A percentile compares a stretch with the other conserved stretches of the same genome.
These are phyloP conservation scores for Lepidotrigona ventralis DNA, from an alignment of 1,140 invertebrate species.

Conservation along the genomic window DNA sequence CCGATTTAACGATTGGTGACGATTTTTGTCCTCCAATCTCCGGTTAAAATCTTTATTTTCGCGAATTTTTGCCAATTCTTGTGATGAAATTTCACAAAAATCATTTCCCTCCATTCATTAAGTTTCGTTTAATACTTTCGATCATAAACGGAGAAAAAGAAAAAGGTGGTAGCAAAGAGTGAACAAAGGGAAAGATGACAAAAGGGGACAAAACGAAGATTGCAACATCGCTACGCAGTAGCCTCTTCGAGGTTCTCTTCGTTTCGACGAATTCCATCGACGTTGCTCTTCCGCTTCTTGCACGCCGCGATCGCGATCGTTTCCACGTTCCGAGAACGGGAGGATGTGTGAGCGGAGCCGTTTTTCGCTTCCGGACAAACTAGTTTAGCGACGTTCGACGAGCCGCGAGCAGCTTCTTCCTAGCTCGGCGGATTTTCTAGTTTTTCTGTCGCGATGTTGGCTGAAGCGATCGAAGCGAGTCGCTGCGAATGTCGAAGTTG, in stretches of 20 bases:
- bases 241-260: not conserved
- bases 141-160: no score
- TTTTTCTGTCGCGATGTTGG: not conserved
- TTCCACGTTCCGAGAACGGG: slow-evolving; percentile 23
- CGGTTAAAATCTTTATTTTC: no score
- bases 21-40: no score
- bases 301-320: not conserved
- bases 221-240: no score
- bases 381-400: slow-evolving; percentile 22
- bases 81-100: no score
- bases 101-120: no score
- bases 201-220: not conserved
- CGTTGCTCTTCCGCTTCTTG: not conserved
- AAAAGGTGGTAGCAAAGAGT: not conserved
- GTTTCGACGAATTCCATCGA: slow-evolving; percentile 8
- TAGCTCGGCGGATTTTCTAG: slow-evolving; percentile 14
- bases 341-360: not conserved
- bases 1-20: no score
- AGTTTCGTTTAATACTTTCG: no score
- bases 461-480: not conserved
- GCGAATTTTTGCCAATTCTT: no score
- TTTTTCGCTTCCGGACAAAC: slow-evolving; percentile 49
- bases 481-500: no score
- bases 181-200: no score
- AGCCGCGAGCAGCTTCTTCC: not conserved